Percentiles rank a stretch among this genome's conserved stretches.
These are phyloP conservation scores for Drosophila helvetica DNA, from an alignment of 2,888 invertebrate genomes.

Conservation along the genomic window DNA sequence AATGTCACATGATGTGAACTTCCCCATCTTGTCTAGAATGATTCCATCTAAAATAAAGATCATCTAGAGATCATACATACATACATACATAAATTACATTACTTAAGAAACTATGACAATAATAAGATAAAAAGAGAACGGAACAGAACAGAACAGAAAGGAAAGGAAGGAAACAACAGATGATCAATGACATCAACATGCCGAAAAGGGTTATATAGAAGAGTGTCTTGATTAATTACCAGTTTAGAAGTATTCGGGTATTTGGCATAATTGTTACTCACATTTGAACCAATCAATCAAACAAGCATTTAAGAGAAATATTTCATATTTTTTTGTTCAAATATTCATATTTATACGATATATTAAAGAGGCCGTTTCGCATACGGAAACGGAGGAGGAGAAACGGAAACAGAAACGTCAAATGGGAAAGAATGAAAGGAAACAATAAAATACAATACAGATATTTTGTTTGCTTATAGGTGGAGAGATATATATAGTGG, in stretches of 20 bases:
- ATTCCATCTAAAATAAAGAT: neutral
- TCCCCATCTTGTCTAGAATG: neutral
- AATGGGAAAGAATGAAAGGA: conserved; percentile 54
- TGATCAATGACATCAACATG: conserved; percentile 56
- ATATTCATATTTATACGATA: conserved; percentile 58
- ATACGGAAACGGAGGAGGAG: conserved; percentile 44
- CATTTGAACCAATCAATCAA: conserved; percentile 84
- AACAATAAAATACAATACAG: conserved; percentile 53
- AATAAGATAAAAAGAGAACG: conserved; percentile 13
- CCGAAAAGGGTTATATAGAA: conserved; percentile 49
- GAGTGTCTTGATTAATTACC: conserved; percentile 62
- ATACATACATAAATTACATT: neutral
- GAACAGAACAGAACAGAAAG: neutral
- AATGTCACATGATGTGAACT: neutral
- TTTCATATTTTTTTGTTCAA: conserved; percentile 59
- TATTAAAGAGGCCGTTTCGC: conserved; percentile 52
- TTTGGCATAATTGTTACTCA: conserved; percentile 81
- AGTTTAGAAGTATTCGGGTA: conserved; percentile 64
- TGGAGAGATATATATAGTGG: conserved; percentile 13
- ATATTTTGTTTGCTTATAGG: conserved; percentile 44
- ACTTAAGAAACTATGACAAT: conserved; percentile 8
- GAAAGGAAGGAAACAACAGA: conserved; percentile 14
- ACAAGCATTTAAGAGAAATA: conserved; percentile 82
- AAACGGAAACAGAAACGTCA: conserved; percentile 65
- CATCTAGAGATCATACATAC: conserved; percentile 30